Base-by-base conservation (phyloP, 1,140 invertebrate species). In the Drosophila rufa region DNA sequence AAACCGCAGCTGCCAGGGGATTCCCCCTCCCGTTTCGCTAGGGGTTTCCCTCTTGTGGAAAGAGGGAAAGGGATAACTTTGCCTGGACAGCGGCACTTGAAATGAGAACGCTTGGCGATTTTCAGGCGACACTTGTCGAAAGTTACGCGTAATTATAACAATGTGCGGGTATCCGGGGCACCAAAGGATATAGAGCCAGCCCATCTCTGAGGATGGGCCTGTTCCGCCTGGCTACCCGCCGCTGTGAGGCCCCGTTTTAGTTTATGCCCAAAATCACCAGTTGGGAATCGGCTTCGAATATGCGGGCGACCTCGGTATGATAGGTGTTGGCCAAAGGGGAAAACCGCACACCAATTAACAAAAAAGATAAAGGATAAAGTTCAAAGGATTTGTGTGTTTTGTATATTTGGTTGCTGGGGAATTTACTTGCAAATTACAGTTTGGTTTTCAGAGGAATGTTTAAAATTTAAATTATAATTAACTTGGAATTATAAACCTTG, bases 101-200 rank as follows among this genome's bases (percentile, higher is more conserved):
- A 51, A 73, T 73, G 55, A 60, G 70, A 73, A 60, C 67, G 70
- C 48, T 60, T 89, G 85, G 80, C 82, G 83, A 87, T 87, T 86
- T 87, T 77, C 58, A 64, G 78, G 70, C 84, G 81, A 87, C 84
- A 87, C 84, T 87, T 87, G 84, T 90, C 84, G 84, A 87, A 89
- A 89, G 81, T 89, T 89, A 66, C 85, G 85, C 84, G 85, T 89
- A 89, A 90, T 89, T 89, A 89, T 80, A 77, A 89, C 84, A 67
- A 68, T 71, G 77, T 71, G 76, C 57, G 67, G 76, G 76, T 42
- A 42, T 50, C 33, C 55, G 43, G 58, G 57, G 64, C 40, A 40
- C 42, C 33, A 17, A 14, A 14, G 36, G 30, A 36, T 14, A 33
- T 17, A 33, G n/a, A 30, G 14, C 12, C 12, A 14, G 30, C 9